phyloP scores from a whole-genome alignment of 2,888 invertebrate species.

The Patella pellucida region DNA sequence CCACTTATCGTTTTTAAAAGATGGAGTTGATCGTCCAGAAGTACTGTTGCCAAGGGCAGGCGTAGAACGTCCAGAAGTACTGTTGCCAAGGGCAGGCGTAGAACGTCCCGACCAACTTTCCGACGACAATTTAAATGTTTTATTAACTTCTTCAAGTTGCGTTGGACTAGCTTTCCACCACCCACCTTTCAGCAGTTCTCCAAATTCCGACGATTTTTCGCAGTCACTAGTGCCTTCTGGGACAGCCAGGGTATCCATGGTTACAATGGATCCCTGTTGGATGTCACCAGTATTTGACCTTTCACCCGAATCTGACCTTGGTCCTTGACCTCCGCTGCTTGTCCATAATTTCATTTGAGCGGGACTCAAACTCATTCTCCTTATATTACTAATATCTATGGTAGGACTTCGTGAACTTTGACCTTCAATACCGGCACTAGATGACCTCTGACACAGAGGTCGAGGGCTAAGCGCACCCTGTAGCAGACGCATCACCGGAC shows the following conservation, averaged over 20 bases:
- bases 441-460: conserved; percentile 11
- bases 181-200: conserved; percentile 39
- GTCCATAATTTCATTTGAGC: conserved; percentile 4
- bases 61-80: not conserved
- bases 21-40: not conserved
- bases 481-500: conserved; percentile 3
- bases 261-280: conserved; percentile 22
- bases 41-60: not conserved
- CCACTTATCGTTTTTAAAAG: not conserved
- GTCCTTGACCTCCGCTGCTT: conserved; percentile 6
- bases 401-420: not conserved
- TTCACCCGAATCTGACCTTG: conserved; percentile 12
- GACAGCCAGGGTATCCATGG: conserved; percentile 18
- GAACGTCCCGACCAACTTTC: conserved; percentile 17
- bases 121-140: conserved; percentile 15
- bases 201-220: not conserved
- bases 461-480: conserved; percentile 1
- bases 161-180: conserved; percentile 49
- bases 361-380: not conserved
- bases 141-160: conserved; percentile 35
- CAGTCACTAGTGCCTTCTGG: conserved; percentile 17
- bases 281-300: conserved; percentile 19
- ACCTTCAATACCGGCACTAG: not conserved
- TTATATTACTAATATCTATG: not conserved
- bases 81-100: conserved; percentile 13